Conservation (phyloP, 2,113 vertebrate genomes). For the Dermatemys mawii region DNA sequence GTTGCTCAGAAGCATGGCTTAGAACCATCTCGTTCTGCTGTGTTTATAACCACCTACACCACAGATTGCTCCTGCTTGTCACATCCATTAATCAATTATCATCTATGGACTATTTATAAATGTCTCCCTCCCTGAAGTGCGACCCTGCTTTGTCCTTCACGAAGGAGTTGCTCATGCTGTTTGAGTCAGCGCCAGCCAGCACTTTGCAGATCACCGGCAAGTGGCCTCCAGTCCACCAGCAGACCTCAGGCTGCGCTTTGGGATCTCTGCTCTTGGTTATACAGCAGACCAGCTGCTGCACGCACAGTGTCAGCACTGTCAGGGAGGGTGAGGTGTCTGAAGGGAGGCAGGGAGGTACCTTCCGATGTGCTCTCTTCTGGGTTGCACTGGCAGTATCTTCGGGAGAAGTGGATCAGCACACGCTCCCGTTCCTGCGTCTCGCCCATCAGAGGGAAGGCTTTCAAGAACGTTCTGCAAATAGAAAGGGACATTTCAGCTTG, state of each 20-base stretch:
- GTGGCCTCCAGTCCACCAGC: neutral
- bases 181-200: neutral
- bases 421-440: constrained; percentile 97
- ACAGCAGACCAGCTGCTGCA: no score
- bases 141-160: neutral
- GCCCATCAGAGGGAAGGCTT: constrained; percentile 91
- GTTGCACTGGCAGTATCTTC: constrained; percentile 91
- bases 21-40: neutral
- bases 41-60: neutral
- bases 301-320: neutral
- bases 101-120: neutral
- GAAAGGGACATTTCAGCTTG: neutral
- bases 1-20: neutral
- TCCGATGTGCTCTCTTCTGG: constrained; percentile 83
- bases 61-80: accelerated
- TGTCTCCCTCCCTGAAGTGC: neutral
- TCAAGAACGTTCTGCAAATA: constrained; percentile 87
- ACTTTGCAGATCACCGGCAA: neutral
- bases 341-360: constrained; percentile 52
- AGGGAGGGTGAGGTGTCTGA: neutral
- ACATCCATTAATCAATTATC: neutral
- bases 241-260: neutral
- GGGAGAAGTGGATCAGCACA: constrained; percentile 91
- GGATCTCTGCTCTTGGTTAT: neutral
- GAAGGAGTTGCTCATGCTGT: neutral